phyloP scores from a whole-genome alignment of 2,113 vertebrate genomes.

The Ictidomys tridecemlineatus region DNA sequence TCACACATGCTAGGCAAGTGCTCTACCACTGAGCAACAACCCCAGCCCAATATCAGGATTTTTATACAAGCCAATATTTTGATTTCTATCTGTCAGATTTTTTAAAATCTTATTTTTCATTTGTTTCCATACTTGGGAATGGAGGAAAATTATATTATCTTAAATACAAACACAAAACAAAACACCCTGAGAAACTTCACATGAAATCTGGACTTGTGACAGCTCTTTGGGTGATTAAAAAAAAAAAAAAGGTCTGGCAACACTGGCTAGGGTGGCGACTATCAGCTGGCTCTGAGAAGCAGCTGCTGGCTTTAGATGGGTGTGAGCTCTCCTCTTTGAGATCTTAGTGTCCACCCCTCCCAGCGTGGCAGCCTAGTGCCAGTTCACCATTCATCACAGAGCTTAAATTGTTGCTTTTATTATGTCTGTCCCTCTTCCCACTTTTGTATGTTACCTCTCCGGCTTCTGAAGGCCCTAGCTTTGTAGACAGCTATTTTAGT shows the following conservation, averaged over 20 bases:
- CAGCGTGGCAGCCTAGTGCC: neutral
- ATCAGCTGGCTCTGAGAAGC: neutral
- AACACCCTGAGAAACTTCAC: neutral
- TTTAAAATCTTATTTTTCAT: constrained; percentile 20
- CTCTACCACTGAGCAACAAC: too few relatives aligned
- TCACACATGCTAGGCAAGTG: too few relatives aligned
- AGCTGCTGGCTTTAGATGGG: neutral
- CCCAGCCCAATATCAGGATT: neutral
- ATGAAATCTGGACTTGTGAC: neutral
- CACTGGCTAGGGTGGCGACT: neutral
- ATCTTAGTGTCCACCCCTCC: neutral
- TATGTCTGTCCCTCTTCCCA: neutral
- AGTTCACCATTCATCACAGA: neutral
- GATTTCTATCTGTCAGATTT: neutral
- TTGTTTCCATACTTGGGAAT: constrained; percentile 1
- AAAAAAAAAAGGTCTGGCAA: neutral
- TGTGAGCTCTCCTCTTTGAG: neutral
- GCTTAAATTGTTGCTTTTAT: neutral
- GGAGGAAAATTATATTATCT: constrained; percentile 7
- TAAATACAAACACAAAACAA: neutral
- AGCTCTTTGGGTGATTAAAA: too few relatives aligned
- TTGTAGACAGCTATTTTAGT: neutral
- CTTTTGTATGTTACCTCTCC: neutral
- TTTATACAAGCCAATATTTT: constrained; percentile 25
- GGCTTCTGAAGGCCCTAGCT: neutral